Evolutionary conservation across 1,140 invertebrate species (phyloP).

Genomic region (Drosophila persimilis): DNA sequence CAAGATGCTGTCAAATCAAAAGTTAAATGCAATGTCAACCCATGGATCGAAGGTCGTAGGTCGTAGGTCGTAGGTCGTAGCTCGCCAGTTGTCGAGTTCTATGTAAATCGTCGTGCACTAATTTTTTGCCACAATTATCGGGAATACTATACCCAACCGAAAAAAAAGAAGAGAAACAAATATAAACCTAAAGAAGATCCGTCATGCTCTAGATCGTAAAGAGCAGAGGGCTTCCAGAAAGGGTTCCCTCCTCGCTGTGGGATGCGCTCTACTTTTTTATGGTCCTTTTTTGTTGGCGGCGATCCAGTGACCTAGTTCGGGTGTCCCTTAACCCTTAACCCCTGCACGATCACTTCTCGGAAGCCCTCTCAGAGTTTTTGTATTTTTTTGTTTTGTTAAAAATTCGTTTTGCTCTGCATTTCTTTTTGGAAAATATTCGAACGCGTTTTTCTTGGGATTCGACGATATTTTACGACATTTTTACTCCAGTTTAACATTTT

Average conservation of each 20-base stretch:
- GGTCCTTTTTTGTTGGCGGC: conserved; percentile 57
- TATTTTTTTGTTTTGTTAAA: conserved; percentile 49
- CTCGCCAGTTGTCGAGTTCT: conserved; percentile 29
- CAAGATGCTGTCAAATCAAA: conserved; percentile 74
- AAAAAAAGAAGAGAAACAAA: conserved; percentile 21
- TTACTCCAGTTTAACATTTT: conserved; percentile 79
- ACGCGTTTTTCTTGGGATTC: conserved; percentile 35
- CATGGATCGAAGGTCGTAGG: conserved; percentile 54
- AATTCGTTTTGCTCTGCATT: conserved; percentile 60
- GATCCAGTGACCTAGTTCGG: conserved; percentile 71
- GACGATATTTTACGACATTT: conserved; percentile 58
- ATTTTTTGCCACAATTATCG: conserved; percentile 73
- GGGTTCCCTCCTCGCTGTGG: conserved; percentile 24
- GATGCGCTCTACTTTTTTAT: conserved; percentile 76
- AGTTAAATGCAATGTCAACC: conserved; percentile 67
- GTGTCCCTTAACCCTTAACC: conserved; percentile 46
- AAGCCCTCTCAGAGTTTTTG: conserved; percentile 8
- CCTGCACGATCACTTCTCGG: conserved; percentile 9
- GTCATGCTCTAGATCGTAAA: conserved; percentile 29
- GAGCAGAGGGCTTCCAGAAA: conserved; percentile 2
- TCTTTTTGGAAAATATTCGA: conserved; percentile 52
- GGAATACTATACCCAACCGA: conserved; percentile 5
- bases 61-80: no score
- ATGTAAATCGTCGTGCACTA: conserved; percentile 66
- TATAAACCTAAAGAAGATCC: no score